Percentiles rank a stretch among this genome's conserved stretches.
These are phyloP conservation scores for Drosophila oshimai DNA, from an alignment of 1,140 invertebrate genomes.

Conservation along the genomic window DNA sequence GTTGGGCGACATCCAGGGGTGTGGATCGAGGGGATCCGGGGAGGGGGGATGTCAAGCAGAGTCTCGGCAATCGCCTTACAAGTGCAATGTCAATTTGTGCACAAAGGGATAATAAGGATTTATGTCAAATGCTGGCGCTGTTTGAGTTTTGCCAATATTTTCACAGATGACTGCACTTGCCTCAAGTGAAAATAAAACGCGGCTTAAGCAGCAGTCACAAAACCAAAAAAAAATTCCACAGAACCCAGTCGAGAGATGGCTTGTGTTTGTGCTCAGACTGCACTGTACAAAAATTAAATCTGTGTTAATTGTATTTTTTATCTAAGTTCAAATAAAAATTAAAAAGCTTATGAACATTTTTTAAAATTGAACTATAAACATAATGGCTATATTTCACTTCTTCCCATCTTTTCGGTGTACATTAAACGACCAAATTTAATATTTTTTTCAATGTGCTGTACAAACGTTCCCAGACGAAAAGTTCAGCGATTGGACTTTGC, in stretches of 20 bases:
- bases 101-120: constrained; percentile 74
- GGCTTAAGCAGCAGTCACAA: constrained; percentile 26
- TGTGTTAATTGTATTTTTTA: not conserved
- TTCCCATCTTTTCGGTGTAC: too few species aligned
- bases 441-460: not conserved
- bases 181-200: constrained; percentile 56
- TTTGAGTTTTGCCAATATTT: constrained; percentile 73
- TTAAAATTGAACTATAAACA: too few species aligned
- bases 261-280: constrained; percentile 1
- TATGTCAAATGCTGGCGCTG: constrained; percentile 70
- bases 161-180: constrained; percentile 64
- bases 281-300: constrained; percentile 7
- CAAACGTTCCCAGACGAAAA: not conserved
- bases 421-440: too few species aligned
- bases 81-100: constrained; percentile 76
- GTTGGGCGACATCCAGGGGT: constrained; percentile 9
- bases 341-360: not conserved
- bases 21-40: not conserved
- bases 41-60: constrained; percentile 24
- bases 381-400: too few species aligned
- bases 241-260: not conserved
- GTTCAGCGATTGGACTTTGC: constrained; percentile 39
- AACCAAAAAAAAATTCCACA: not conserved
- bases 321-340: too few species aligned
- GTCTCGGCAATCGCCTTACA: constrained; percentile 69